Base-by-base conservation (phyloP, 2,113 vertebrate species). In the Misgurnus anguillicaudatus region DNA sequence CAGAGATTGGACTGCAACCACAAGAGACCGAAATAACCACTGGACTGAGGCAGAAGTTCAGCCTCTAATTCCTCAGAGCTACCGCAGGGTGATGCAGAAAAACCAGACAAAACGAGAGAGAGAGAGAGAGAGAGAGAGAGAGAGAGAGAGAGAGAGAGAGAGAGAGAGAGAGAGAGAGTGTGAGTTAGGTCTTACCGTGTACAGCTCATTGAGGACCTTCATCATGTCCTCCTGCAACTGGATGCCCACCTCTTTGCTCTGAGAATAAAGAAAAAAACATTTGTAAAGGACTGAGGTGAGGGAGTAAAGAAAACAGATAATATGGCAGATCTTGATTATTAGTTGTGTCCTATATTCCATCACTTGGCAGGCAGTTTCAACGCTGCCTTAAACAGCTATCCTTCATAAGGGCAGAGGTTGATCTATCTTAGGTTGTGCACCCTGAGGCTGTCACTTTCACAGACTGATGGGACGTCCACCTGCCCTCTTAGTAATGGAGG, bases 231-330 rank as follows among this genome's bases (percentile, higher is more conserved):
- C 97, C 84, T 99, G 97, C 82, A 99, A 94, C 90, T 98, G 97
- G 67, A 96, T 88, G 7, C 97, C 97, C 7, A 99, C 95, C 90
- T 99, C 97, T 91, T 99, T 99, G 90, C 97, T 99, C 97, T 99
- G 89, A 1, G 68, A 84, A 93, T 47, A 92, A 85, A 80, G 45
- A 60, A 21, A 81, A 38, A 16, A 62, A 21, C 67, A 45, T 67
- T 14, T 31, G 63, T 82, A 65, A 51, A 70, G 41, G 5, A 53
- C 24, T 73, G 9, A 73, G 77, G 14, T 58, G 68, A 71, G 61
- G 60, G 39, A 19, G 48, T 42, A 3, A 72, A 6, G 7, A 38
- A 8, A 11, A 17, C 21, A 17, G 31, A 63, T 78, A 48, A 61
- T 55, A 21, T 5, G 38, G 61, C 53, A 13, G 36, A 68, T 48